These are phyloP conservation scores for Trogon melanurus DNA, from an alignment of 2,113 vertebrate genomes.

Conservation along the genomic window DNA sequence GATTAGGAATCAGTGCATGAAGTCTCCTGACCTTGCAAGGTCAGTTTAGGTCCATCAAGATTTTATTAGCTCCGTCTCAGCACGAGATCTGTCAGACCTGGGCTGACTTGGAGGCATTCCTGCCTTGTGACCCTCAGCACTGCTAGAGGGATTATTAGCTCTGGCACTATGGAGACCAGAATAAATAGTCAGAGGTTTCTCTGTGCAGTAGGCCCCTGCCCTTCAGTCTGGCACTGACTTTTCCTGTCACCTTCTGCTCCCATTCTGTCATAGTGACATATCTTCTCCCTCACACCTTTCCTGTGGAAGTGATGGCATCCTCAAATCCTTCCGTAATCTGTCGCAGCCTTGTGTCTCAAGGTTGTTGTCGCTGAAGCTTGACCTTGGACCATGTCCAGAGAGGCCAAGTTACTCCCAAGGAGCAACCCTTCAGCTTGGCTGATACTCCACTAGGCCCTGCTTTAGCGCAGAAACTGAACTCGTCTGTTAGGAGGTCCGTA, in stretches of 20 bases:
- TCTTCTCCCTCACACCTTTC: slow-evolving; percentile 30
- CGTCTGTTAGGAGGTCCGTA: neutral
- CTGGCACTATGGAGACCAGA: slow-evolving; percentile 13
- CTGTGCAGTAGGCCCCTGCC: neutral
- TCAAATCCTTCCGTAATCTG: slow-evolving; percentile 11
- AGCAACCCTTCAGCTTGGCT: neutral
- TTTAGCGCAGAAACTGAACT: neutral
- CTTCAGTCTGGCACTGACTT: slow-evolving; percentile 28
- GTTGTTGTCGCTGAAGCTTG: neutral
- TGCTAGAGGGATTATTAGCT: slow-evolving; percentile 21
- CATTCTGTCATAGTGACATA: slow-evolving; percentile 22
- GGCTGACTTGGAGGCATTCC: neutral
- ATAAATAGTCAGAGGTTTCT: slow-evolving; percentile 25
- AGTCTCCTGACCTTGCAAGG: neutral
- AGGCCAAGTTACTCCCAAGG: neutral
- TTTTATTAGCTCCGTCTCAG: slow-evolving; percentile 1
- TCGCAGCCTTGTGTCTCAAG: neutral
- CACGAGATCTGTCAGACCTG: neutral
- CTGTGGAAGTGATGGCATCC: slow-evolving; percentile 29
- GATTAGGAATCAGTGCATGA: neutral
- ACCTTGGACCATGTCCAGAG: neutral
- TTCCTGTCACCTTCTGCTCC: slow-evolving; percentile 26
- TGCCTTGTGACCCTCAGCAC: slow-evolving; percentile 13
- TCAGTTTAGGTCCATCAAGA: neutral
- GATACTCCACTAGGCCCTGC: neutral